Base-by-base conservation (phyloP, 2,888 invertebrate genomes). In the Gnatocerus cornutus region DNA sequence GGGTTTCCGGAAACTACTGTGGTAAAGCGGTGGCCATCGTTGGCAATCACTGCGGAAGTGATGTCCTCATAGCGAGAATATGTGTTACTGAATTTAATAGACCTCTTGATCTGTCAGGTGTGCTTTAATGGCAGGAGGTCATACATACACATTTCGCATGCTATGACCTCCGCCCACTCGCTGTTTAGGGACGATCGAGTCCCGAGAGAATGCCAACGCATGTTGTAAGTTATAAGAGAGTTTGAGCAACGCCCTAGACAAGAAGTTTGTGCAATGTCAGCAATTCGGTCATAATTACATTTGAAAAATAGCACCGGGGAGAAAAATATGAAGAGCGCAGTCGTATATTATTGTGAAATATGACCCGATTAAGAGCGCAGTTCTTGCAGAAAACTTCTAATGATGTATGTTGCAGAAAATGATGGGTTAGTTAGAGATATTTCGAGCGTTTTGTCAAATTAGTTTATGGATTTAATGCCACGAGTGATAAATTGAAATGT, bases 301-400 rank as follows among this genome's bases (percentile, higher is more conserved):
- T 45, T 12, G 13, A 43, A 29, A 59, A 59, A 29, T 59, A 27
- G n/a, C 16, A 4, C 16, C 14, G 13, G 16, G 3, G 13, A 16
- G 16, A n/a, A 27, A 50, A 21, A 29, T 53, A 43, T 16, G 43
- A 59, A 46, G 33, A 46, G 33, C 13, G 27, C 7, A 59, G 43
- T 46, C 59, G 45, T 59, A 45, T 29, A 59, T 59, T 59, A 59
- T 59, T 46, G 30, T 59, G 59, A 59, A 59, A 59, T 59, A 59
- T 59, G 21, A 33, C 59, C 10, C 45, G 41, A 21, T 58, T 58
- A 43, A 43, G 53, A 29, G 8, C 37, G 10, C 5, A 14, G 14
- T 53, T 37, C 53, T 53, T 37, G 29, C 10, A 21, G 29, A 30
- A 59, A 59, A 46, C 27, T 56, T 43, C 12, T 9, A 29, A 46